These are phyloP conservation scores for Enhydra lutris DNA, from an alignment of 2,113 vertebrate species.

Conservation along the genomic window DNA sequence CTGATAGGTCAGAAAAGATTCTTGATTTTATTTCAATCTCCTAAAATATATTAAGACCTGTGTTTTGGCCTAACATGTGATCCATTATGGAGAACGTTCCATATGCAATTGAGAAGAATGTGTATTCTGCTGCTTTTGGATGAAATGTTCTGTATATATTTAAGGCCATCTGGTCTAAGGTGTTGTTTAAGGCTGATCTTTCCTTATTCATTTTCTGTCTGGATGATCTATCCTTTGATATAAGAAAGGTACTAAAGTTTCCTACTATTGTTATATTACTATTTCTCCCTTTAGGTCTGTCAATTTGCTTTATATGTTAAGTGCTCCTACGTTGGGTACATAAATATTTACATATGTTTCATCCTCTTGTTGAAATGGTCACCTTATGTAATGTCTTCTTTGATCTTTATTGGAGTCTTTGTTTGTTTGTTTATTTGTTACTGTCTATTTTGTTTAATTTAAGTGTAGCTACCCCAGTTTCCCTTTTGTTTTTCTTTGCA, in stretches of 20 bases:
- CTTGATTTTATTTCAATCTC: neutral
- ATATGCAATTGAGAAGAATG: neutral
- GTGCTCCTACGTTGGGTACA: neutral
- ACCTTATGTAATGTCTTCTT: neutral
- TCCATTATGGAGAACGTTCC: neutral
- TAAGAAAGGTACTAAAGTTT: neutral
- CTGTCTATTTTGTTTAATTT: neutral
- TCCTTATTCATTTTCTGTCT: neutral
- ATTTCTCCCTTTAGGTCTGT: neutral
- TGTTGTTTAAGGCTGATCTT: neutral
- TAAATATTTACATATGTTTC: neutral
- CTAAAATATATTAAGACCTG: neutral
- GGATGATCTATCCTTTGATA: neutral
- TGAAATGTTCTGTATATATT: neutral
- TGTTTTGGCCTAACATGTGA: neutral
- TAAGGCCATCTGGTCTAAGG: neutral
- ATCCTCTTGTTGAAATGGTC: neutral
- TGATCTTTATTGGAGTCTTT: neutral
- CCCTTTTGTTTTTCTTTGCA: neutral
- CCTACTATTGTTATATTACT: neutral
- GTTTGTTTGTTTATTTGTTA: no score
- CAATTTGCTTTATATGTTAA: neutral
- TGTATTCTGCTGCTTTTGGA: neutral
- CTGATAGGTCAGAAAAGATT: neutral
- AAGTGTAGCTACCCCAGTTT: neutral